A percentile compares a stretch with the other conserved stretches of the same genome.
phyloP scores from a whole-genome alignment of 2,797 vertebrate genomes.

The Manis pentadactyla region DNA sequence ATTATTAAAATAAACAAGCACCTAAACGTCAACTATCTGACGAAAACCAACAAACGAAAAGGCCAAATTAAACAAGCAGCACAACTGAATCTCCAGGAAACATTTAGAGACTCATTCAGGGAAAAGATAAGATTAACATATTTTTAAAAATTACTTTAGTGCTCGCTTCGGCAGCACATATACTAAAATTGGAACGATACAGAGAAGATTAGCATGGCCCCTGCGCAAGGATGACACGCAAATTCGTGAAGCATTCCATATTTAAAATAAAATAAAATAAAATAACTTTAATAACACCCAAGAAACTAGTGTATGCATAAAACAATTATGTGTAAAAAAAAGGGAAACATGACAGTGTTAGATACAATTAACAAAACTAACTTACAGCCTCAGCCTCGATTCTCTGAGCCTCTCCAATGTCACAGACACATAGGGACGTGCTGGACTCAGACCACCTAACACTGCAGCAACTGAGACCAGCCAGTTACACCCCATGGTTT shows the following conservation, averaged over 20 bases:
- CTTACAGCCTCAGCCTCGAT: neutral
- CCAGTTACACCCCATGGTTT: neutral
- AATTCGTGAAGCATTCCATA: too few relatives aligned
- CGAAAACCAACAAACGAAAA: neutral
- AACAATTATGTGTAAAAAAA: neutral
- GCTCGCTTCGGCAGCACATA: too few relatives aligned
- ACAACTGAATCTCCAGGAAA: neutral
- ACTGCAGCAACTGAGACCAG: neutral
- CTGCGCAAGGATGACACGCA: too few relatives aligned
- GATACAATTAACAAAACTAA: neutral
- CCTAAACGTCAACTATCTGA: neutral
- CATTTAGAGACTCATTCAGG: neutral
- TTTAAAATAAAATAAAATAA: too few relatives aligned
- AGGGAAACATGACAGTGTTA: neutral
- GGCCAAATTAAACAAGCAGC: neutral
- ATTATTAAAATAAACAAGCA: slow-evolving; percentile 22
- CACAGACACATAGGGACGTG: neutral
- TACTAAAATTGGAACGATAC: too few relatives aligned
- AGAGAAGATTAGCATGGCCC: too few relatives aligned
- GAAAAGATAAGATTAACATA: slow-evolving; percentile 4
- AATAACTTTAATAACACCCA: neutral
- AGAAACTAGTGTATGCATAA: neutral
- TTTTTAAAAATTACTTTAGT: neutral
- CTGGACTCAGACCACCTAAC: neutral
- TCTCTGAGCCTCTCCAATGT: neutral